phyloP scores from a whole-genome alignment of 2,797 vertebrate species.

The Allenopithecus nigroviridis region DNA sequence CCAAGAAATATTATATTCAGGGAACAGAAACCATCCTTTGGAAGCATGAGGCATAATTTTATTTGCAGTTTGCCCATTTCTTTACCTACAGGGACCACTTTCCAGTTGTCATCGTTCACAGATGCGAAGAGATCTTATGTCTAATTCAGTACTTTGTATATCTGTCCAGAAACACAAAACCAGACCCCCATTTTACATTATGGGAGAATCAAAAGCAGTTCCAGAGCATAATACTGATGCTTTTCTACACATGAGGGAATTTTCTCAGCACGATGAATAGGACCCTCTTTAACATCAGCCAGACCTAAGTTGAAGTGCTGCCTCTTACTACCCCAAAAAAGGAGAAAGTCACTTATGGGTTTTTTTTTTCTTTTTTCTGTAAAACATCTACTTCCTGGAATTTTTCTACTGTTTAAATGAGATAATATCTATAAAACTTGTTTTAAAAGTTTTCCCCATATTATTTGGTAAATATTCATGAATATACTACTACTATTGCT shows the following conservation, averaged over 20 bases:
- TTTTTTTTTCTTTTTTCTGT: not conserved
- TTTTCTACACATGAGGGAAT: not conserved
- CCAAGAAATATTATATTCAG: not conserved
- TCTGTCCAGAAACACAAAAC: not conserved
- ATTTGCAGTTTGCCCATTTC: slow-evolving; percentile 14
- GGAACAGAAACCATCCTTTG: not conserved
- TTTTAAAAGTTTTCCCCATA: not conserved
- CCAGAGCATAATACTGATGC: fast-evolving
- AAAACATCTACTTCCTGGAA: not conserved
- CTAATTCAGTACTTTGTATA: not conserved
- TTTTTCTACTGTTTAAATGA: not conserved
- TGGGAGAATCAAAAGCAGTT: not conserved
- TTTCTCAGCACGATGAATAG: not conserved
- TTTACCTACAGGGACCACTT: not conserved
- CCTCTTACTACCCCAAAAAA: not conserved
- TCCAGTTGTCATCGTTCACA: not conserved
- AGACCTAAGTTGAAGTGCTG: not conserved
- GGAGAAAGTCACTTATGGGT: not conserved
- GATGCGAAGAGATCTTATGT: not conserved
- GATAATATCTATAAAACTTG: not conserved
- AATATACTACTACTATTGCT: not conserved
- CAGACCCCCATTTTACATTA: not conserved
- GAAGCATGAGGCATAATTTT: not conserved
- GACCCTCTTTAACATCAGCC: not conserved
- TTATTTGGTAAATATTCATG: not conserved